A percentile compares a stretch with the other conserved stretches of the same genome.
Evolutionary conservation across 2,888 invertebrate genomes (phyloP).

Genomic region (Drosophila pegasa): DNA sequence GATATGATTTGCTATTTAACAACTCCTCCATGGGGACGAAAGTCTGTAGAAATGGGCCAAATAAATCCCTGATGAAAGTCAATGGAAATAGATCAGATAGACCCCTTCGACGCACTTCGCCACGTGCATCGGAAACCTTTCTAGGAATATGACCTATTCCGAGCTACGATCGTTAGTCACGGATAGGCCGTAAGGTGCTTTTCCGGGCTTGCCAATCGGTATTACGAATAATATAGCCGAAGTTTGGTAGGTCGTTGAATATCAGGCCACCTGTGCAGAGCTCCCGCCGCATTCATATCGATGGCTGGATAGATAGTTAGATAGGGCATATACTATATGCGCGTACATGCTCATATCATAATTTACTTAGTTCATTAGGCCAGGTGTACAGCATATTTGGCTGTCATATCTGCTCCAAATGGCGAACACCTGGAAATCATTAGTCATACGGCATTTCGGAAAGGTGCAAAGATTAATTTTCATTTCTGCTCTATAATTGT

Average conservation of each 20-base stretch:
- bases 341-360: conserved; percentile 31
- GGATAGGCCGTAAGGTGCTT: conserved; percentile 2
- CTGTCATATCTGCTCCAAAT: conserved; percentile 24
- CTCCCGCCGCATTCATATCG: conserved; percentile 10
- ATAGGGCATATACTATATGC: conserved; percentile 4
- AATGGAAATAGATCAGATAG: not conserved
- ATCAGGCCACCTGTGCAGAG: conserved; percentile 42
- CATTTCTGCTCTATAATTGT: conserved; percentile 21
- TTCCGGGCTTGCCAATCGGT: conserved; percentile 24
- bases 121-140: not conserved
- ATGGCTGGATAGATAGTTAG: conserved; percentile 28
- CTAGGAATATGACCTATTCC: not conserved
- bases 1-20: not conserved
- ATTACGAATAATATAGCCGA: conserved; percentile 17
- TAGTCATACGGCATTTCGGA: conserved; percentile 49
- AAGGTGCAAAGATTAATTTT: conserved; percentile 50
- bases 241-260: conserved; percentile 8
- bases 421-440: conserved; percentile 52
- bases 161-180: conserved; percentile 25
- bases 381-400: conserved; percentile 55
- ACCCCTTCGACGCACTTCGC: not conserved
- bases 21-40: too few species aligned
- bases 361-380: conserved; percentile 40
- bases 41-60: not conserved
- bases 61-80: not conserved